Evolutionary conservation across 1,140 invertebrate species (phyloP), one percentile per base, ranked within the genome.

Genomic region (Pachyrhynchus sulphureomaculatus): DNA sequence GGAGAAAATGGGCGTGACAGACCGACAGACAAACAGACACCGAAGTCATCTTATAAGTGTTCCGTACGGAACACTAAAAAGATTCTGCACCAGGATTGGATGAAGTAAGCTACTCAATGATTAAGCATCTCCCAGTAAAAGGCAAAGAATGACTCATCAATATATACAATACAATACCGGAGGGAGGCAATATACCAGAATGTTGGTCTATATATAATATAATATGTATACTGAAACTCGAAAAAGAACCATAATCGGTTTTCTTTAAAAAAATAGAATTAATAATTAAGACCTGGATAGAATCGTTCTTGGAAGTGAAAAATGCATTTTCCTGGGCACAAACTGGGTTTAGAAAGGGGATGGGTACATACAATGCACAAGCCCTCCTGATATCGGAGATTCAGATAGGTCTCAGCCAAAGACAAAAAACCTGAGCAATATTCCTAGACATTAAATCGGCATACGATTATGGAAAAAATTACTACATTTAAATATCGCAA

Each of bases 371-470:
- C n/a, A n/a, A n/a, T n/a, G n/a, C n/a, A n/a, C n/a, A n/a, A n/a
- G n/a, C 57, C 15, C 9, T 18, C n/a, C 5, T 60, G 2, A 41
- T 23, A 8, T 15, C 24, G 15, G 24, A 17, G 6, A 60, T 51
- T 29, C 13, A 51, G 20, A 12, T 23, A 21, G 44, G 26, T 4
- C 52, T 60, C 34, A 41, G 32, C n/a, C 18, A 52, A 8, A 51
- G 37, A 8, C 21, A 42, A 32, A 3, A 15, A 5, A 29, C 44
- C n/a, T 10, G 45, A 0, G 58, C 58, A 0, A 29, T 61, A 18
- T 53, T 52, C 47, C 20, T 61, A 33, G 58, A 61, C 24, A 53
- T 61, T 21, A 47, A 54, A 53, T 20, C 48, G 4, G 58, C 58
- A 1, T 44, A 61, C 23, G 39, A 61, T 21, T 12, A 41, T 21